Evolutionary conservation across 2,888 invertebrate genomes (phyloP).

Genomic region (Choristoneura rosaceana): DNA sequence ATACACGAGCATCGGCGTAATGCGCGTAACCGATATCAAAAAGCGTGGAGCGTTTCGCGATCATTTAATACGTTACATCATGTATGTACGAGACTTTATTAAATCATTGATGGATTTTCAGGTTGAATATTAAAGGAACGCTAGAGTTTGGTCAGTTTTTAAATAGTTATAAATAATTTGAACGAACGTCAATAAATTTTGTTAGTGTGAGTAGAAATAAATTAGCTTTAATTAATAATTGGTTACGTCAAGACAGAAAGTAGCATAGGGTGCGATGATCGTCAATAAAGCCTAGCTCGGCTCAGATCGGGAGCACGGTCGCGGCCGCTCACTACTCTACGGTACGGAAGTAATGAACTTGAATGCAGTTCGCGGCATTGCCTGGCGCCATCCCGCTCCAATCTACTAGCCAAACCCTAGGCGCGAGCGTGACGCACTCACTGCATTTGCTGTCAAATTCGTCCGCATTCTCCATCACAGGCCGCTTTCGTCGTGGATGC

Average conservation of each 20-base stretch:
- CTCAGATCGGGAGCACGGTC: conserved; percentile 73
- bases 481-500: conserved; percentile 85
- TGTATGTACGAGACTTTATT: neutral
- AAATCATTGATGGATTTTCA: neutral
- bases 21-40: neutral
- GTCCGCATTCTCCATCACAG: conserved; percentile 84
- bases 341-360: conserved; percentile 86
- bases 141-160: neutral
- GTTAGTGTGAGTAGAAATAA: neutral
- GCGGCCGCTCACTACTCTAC: conserved; percentile 67
- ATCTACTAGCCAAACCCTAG: conserved; percentile 67
- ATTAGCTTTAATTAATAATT: neutral
- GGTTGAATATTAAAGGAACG: neutral
- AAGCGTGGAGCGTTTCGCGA: neutral
- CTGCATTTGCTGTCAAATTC: conserved; percentile 83
- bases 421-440: conserved; percentile 81
- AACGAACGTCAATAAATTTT: neutral
- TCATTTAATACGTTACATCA: neutral
- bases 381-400: conserved; percentile 74
- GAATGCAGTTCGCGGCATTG: conserved; percentile 79
- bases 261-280: conserved; percentile 45
- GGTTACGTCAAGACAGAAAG: conserved; percentile 30
- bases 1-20: neutral
- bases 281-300: conserved; percentile 53
- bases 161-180: neutral